A percentile compares a stretch with the other conserved stretches of the same genome.
Evolutionary conservation across 1,140 invertebrate species (phyloP).

Genomic region (Battus philenor): DNA sequence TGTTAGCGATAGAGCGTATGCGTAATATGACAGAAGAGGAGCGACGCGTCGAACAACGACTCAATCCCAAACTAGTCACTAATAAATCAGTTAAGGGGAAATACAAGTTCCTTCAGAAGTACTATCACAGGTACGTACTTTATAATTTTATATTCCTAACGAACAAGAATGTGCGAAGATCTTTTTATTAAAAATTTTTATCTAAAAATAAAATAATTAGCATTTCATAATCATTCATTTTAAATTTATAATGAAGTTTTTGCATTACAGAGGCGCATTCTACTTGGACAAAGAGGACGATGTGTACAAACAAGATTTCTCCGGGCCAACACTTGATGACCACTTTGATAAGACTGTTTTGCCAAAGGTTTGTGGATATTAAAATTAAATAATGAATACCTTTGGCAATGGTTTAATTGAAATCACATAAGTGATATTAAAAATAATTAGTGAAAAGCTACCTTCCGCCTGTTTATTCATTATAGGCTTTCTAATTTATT

Average conservation of each 20-base stretch:
- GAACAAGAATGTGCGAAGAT: background rate
- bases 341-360: slow-evolving; percentile 99
- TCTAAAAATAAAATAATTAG: no score
- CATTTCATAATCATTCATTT: no score
- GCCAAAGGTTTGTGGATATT: slow-evolving; percentile 82
- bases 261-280: slow-evolving; percentile 96
- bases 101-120: slow-evolving; percentile 99
- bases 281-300: slow-evolving; percentile 97
- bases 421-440: no score
- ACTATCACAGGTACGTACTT: slow-evolving; percentile 88
- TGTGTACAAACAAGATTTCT: slow-evolving; percentile 96
- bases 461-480: no score
- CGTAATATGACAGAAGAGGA: slow-evolving; percentile 98
- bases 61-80: slow-evolving; percentile 95
- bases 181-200: no score
- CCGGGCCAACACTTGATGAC: slow-evolving; percentile 97
- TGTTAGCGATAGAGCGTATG: slow-evolving; percentile 92
- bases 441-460: no score
- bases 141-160: background rate
- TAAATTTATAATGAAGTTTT: no score
- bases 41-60: slow-evolving; percentile 87
- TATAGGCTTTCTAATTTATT: no score
- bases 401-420: slow-evolving; percentile 10
- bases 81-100: slow-evolving; percentile 98
- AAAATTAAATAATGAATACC: slow-evolving; percentile 1